A percentile compares a stretch with the other conserved stretches of the same genome.
Evolutionary conservation across 2,113 vertebrate genomes (phyloP).

Genomic region (Campylomormyrus numenius): DNA sequence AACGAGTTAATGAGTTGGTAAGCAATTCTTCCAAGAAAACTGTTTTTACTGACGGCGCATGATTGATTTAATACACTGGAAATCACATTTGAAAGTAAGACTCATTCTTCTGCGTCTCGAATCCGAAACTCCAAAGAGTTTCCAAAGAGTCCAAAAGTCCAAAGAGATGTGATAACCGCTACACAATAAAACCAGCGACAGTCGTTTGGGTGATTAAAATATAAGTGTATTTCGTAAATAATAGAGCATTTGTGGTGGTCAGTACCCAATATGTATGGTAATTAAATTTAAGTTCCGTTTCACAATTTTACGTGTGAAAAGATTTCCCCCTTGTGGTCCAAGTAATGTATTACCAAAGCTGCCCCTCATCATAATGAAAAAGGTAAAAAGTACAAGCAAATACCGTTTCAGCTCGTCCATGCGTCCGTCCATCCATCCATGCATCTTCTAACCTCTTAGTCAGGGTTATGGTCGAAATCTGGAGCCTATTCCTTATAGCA

Average conservation of each 20-base stretch:
- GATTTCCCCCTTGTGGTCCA: not conserved
- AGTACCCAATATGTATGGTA: not conserved
- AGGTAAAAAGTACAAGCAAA: not conserved
- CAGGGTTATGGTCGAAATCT: not conserved
- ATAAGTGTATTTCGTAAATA: not conserved
- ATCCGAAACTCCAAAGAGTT: not conserved
- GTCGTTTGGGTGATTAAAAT: not conserved
- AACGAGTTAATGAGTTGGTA: not conserved
- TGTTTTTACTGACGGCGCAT: not conserved
- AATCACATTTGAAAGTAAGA: not conserved
- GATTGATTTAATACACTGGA: not conserved
- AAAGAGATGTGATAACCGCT: conserved; percentile 99
- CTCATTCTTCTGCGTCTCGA: not conserved
- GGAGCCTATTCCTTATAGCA: not conserved
- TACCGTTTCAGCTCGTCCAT: not conserved
- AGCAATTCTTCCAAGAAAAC: not conserved
- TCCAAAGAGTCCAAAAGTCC: conserved; percentile 48
- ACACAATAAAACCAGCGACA: conserved; percentile 68
- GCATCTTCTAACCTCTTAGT: not conserved
- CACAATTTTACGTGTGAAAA: not conserved
- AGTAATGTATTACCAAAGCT: not conserved
- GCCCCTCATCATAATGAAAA: not conserved
- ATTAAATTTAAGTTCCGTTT: not conserved
- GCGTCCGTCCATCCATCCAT: not conserved
- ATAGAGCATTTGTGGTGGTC: not conserved